These are phyloP conservation scores for Paramormyrops kingsleyae DNA, from an alignment of 2,113 vertebrate species.

Conservation along the genomic window DNA sequence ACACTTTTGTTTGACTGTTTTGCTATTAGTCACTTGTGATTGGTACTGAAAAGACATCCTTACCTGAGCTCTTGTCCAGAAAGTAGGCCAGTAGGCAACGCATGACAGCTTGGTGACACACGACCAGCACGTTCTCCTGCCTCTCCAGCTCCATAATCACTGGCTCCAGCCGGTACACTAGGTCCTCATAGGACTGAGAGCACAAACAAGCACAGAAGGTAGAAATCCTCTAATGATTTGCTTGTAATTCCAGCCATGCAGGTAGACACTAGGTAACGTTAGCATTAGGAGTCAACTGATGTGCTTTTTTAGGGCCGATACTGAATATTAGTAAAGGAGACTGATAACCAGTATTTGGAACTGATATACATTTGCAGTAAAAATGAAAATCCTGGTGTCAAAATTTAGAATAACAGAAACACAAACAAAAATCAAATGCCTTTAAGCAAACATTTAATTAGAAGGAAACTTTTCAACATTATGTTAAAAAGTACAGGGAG, in stretches of 20 bases:
- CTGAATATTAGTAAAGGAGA: neutral
- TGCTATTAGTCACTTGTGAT: neutral
- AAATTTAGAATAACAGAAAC: too few species aligned
- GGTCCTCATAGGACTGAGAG: neutral
- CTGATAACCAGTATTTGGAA: neutral
- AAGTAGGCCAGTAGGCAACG: neutral
- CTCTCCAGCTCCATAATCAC: neutral
- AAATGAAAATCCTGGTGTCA: too few species aligned
- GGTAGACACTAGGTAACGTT: neutral
- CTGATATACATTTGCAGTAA: neutral
- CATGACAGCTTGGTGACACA: neutral
- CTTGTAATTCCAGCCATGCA: neutral
- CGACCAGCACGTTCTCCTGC: neutral
- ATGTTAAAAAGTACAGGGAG: neutral
- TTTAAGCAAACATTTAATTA: neutral
- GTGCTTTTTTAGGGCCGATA: neutral
- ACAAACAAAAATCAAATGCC: too few species aligned
- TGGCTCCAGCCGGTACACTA: neutral
- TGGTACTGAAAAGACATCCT: neutral
- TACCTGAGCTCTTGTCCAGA: neutral
- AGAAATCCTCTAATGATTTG: neutral
- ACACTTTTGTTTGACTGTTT: neutral
- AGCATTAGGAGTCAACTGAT: neutral
- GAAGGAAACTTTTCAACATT: neutral
- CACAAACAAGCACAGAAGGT: neutral